phyloP scores from a whole-genome alignment of 1,140 invertebrate species.

The Macrobrachium rosenbergii region DNA sequence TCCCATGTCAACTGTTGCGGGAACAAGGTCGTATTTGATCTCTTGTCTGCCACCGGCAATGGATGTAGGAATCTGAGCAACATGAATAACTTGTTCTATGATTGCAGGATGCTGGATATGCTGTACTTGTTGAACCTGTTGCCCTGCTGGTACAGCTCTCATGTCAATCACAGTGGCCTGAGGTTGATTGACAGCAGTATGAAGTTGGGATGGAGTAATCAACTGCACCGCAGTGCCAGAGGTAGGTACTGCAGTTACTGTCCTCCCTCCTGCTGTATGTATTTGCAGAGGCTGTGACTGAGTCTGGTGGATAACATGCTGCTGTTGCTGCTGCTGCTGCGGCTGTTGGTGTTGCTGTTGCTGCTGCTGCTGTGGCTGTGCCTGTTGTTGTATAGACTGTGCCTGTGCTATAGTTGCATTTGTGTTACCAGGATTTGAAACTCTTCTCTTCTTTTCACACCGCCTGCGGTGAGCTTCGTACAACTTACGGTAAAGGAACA shows the following conservation, averaged over 20 bases:
- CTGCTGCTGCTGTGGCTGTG: slow-evolving; percentile 10
- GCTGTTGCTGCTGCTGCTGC: neutral
- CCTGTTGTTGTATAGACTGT: slow-evolving; percentile 11
- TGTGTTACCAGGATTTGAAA: slow-evolving; percentile 1
- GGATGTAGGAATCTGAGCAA: slow-evolving; percentile 29
- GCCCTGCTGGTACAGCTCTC: slow-evolving; percentile 34
- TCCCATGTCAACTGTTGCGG: slow-evolving; percentile 45
- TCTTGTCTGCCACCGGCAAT: slow-evolving; percentile 31
- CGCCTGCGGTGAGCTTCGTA: slow-evolving; percentile 64
- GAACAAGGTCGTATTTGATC: slow-evolving; percentile 62
- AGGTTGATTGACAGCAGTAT: slow-evolving; percentile 22
- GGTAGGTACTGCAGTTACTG: slow-evolving; percentile 1
- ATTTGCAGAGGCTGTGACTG: slow-evolving; percentile 49
- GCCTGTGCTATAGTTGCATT: neutral
- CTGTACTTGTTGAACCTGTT: slow-evolving; percentile 51
- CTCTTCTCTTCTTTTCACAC: slow-evolving; percentile 61
- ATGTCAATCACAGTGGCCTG: slow-evolving; percentile 44
- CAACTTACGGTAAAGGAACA: slow-evolving; percentile 64
- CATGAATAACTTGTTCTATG: slow-evolving; percentile 55
- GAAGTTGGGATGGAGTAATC: slow-evolving; percentile 41
- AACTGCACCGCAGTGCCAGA: slow-evolving; percentile 34
- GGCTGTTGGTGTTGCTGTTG: slow-evolving; percentile 29
- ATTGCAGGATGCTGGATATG: slow-evolving; percentile 40
- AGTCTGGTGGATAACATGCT: slow-evolving; percentile 41
- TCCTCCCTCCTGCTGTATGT: slow-evolving; percentile 17